Evolutionary conservation across 2,888 invertebrate genomes (phyloP), one percentile per base, ranked within the genome.

Genomic region (Ormyrus labotus): DNA sequence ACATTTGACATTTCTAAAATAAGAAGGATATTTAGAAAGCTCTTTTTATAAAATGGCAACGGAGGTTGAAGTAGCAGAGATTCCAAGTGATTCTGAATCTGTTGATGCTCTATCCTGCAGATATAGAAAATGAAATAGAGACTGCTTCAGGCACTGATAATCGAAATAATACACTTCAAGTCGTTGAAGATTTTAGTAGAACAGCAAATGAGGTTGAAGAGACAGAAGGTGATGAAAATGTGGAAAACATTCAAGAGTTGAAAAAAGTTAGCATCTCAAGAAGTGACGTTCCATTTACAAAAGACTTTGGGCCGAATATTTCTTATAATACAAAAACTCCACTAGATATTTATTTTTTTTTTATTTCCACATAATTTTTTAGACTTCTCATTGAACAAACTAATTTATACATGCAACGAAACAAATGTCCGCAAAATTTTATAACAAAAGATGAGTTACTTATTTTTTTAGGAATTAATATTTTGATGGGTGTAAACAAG

Each of bases 401-500:
- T 9, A 70, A 70, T 57, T 34, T 70, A 57, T 57, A 70, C 9
- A 57, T 57, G 19, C 19, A 19, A 9, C 70, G 57, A 70, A 55
- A 57, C 2, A 51, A 68, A 5, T 53, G 68, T 53, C 51, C 51
- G 13, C 51, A 68, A 6, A 48, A n/a, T 47, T 5, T 45, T 34
- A 57, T 57, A 34, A 57, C 70, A 70, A 70, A 70, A 57, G 58
- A 60, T 6, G 72, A 72, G 45, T 53, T 72, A 11, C n/a, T 61
- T 8, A n/a, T 72, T 48, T 60, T 61, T 72, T n/a, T 72, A 13
- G 51, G 61, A 7, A 60, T 60, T 4, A 61, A 72, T 61, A 68
- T 86, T 60, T 51, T 86, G 6, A 87, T 85, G 85, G 84, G 85
- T 45, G 82, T 85, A 13, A 86, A 85, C 65, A 60, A 78, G 58